phyloP scores from a whole-genome alignment of 2,888 invertebrate species.

The Chymomyza fuscimana region DNA sequence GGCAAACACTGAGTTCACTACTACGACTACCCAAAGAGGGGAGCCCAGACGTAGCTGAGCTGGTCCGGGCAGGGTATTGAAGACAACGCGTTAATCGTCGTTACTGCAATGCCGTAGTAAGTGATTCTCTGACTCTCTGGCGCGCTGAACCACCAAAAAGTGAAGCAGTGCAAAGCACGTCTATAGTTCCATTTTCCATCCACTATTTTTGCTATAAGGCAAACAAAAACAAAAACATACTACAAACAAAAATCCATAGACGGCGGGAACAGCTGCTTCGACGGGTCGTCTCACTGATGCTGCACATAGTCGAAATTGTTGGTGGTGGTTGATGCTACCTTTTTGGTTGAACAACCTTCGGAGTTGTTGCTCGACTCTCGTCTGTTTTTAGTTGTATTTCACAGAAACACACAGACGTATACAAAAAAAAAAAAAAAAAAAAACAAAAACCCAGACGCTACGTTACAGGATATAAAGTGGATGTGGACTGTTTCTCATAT shows the following conservation, averaged over 20 bases:
- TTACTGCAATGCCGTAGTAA: background rate
- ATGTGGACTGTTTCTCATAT: slow-evolving; percentile 8
- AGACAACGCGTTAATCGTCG: slow-evolving; percentile 6
- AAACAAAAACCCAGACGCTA: background rate
- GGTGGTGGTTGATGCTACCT: slow-evolving; percentile 15
- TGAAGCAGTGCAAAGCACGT: slow-evolving; percentile 33
- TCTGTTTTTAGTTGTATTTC: slow-evolving; percentile 66
- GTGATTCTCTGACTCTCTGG: background rate
- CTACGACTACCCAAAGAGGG: no score
- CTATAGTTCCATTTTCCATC: slow-evolving; percentile 54
- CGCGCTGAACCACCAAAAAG: slow-evolving; percentile 38
- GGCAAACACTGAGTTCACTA: slow-evolving; percentile 9
- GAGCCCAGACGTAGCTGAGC: no score
- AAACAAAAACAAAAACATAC: background rate
- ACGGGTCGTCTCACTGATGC: background rate
- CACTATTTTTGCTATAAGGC: slow-evolving; percentile 49
- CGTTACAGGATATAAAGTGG: slow-evolving; percentile 53
- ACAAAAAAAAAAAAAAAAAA: slow-evolving; percentile 8
- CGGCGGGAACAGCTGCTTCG: slow-evolving; percentile 59
- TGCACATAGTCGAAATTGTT: slow-evolving; percentile 20
- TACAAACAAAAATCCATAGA: background rate
- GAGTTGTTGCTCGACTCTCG: slow-evolving; percentile 35
- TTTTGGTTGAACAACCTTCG: slow-evolving; percentile 65
- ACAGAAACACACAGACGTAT: slow-evolving; percentile 36
- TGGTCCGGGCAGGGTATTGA: no score